phyloP scores from a whole-genome alignment of 1,140 invertebrate species.

The Orussus abietinus region DNA sequence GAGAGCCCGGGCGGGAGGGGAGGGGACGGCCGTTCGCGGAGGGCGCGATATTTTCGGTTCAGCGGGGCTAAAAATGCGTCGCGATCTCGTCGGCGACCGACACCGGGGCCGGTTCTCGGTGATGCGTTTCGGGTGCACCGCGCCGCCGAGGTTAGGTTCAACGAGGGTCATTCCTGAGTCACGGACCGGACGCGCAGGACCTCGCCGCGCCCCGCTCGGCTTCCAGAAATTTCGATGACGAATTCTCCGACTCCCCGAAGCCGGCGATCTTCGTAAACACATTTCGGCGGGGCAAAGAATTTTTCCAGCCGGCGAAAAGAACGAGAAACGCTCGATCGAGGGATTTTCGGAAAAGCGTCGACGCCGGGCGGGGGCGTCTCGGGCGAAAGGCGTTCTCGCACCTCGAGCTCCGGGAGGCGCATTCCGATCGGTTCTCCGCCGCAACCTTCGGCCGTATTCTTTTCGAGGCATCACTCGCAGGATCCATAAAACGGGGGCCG shows the following conservation, averaged over 20 bases:
- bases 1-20: too few species aligned
- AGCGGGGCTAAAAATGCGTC: constrained; percentile 39
- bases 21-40: constrained; percentile 12
- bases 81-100: constrained; percentile 30
- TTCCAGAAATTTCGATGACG: constrained; percentile 52
- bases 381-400: too few species aligned
- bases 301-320: too few species aligned
- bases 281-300: constrained; percentile 15
- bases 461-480: constrained; percentile 26
- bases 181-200: constrained; percentile 24
- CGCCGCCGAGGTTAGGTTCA: constrained; percentile 33
- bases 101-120: constrained; percentile 23
- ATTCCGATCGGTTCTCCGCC: constrained; percentile 21
- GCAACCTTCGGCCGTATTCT: constrained; percentile 22
- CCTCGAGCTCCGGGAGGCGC: too few species aligned
- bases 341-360: too few species aligned
- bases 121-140: constrained; percentile 35
- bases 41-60: constrained; percentile 35
- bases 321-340: constrained; percentile 5
- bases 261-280: too few species aligned
- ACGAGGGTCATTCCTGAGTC: constrained; percentile 48
- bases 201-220: constrained; percentile 12
- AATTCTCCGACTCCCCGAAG: too few species aligned
- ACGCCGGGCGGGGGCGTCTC: too few species aligned
- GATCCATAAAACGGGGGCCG: constrained; percentile 24